Evolutionary conservation across 2,113 vertebrate species (phyloP).

Genomic region (Conger conger): DNA sequence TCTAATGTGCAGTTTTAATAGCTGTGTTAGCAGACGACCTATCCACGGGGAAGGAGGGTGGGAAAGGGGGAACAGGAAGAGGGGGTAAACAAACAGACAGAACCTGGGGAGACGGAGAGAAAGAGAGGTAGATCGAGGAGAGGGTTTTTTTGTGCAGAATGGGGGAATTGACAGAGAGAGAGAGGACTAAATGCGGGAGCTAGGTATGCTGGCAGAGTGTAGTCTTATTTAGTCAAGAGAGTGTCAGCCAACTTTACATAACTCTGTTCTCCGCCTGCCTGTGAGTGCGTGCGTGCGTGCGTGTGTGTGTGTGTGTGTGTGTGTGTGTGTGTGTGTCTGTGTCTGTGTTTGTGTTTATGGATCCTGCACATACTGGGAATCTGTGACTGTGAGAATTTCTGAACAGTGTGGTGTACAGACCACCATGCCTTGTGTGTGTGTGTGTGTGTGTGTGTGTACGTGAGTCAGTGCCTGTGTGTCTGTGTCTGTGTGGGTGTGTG

Average conservation of each 20-base stretch:
- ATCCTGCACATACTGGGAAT: not conserved
- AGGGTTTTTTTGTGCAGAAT: too few relatives aligned
- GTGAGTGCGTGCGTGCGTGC: conserved; percentile 17
- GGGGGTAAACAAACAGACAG: not conserved
- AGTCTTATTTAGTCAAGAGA: conserved; percentile 53
- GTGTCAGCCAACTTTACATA: conserved; percentile 45
- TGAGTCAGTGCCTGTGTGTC: too few relatives aligned
- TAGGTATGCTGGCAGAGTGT: conserved; percentile 24
- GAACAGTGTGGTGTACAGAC: too few relatives aligned
- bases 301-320: conserved; percentile 11
- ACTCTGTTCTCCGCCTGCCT: conserved; percentile 27
- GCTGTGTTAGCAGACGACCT: not conserved
- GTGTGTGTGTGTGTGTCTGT: conserved; percentile 34
- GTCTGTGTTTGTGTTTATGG: not conserved
- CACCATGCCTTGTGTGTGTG: not conserved
- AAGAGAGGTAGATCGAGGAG: not conserved
- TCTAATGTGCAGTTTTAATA: not conserved
- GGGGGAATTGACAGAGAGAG: not conserved
- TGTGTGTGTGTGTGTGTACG: not conserved
- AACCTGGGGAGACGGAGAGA: not conserved
- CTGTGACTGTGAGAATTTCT: not conserved
- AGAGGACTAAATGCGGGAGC: conserved; percentile 3
- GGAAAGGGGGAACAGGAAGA: not conserved
- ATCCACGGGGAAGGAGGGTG: not conserved
- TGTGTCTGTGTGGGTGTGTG: not conserved